Base-by-base conservation (phyloP, 1,140 invertebrate species). In the Eulimnadia texana region DNA sequence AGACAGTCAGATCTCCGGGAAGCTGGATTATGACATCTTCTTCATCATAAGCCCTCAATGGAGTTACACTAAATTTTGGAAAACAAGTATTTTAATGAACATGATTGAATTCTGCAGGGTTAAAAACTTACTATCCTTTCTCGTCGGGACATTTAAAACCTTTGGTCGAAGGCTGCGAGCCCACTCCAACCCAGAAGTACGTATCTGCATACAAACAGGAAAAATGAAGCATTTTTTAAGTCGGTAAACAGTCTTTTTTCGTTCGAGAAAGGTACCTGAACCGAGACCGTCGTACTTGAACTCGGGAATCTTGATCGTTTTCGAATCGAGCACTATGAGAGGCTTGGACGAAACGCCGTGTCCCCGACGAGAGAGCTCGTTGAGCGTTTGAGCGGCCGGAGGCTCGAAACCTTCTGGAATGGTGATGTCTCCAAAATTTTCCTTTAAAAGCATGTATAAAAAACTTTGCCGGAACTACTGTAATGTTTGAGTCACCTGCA, bases 401-500 rank as follows among this genome's bases (percentile, higher is more conserved):
- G 90, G 84, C 68, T 91, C 86, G 70, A 94, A 93, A 59, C 89
- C 89, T 66, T 94, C 90, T 0, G 89, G 89, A 65, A 94, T 85
- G 67, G 86, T 90, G 27, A 94, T 83, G 73, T 94, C 91, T 0
- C 86, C 91, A 72, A 90, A 93, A 22, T 88, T 83, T 70, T 88
- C 90, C 80, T 83, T 66, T 9, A 63, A 65, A 58, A 59, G 20
- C 49, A n/a, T 42, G 29, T 56, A 3, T 33, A 56, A 58, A 54
- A 29, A 50, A 47, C 28, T 61, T 22, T 20, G 54, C 19, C 28
- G 55, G n/a, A n/a, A 29, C 1, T n/a, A 42, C 28, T 29, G 13
- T 25, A 33, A 50, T 24, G 11, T 47, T 57, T 16, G 20, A 67
- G 68, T 70, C 68, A 80, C 81, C 75, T 91, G 86, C 68, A 79